Evolutionary conservation across 2,888 invertebrate species (phyloP).

Genomic region (Eristalis intricaria): DNA sequence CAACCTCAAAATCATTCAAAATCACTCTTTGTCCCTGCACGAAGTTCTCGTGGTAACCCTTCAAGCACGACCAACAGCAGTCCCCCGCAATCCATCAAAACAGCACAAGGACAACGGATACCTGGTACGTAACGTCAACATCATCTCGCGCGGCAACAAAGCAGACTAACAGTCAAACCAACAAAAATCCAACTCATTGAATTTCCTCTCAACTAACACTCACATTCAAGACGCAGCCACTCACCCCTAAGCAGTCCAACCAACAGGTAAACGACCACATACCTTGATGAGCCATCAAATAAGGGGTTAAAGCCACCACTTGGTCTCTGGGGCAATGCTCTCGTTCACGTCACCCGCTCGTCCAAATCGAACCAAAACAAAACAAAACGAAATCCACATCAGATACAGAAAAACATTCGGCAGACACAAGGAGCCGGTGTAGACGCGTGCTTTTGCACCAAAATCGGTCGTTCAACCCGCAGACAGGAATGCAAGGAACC

Average conservation of each 20-base stretch:
- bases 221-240: not conserved
- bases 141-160: not conserved
- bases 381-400: not conserved
- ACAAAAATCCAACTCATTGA: not conserved
- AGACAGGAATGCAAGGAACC: constrained; percentile 64
- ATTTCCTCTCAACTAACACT: not conserved
- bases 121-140: not conserved
- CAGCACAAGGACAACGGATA: not conserved
- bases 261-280: constrained; percentile 13
- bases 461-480: constrained; percentile 68
- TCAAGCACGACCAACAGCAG: not conserved
- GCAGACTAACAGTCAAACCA: not conserved
- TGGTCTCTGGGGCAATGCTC: constrained; percentile 24
- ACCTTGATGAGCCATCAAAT: not conserved
- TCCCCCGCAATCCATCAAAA: not conserved
- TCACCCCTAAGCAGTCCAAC: not conserved
- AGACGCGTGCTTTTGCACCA: constrained; percentile 59
- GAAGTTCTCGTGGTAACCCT: not conserved
- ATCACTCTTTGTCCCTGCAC: not conserved
- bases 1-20: not conserved
- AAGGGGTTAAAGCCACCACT: constrained; percentile 1
- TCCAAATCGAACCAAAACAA: not conserved
- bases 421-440: not conserved
- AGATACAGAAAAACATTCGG: not conserved
- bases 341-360: not conserved